Conservation (phyloP, 2,113 vertebrate genomes). For the Chunga burmeisteri region DNA sequence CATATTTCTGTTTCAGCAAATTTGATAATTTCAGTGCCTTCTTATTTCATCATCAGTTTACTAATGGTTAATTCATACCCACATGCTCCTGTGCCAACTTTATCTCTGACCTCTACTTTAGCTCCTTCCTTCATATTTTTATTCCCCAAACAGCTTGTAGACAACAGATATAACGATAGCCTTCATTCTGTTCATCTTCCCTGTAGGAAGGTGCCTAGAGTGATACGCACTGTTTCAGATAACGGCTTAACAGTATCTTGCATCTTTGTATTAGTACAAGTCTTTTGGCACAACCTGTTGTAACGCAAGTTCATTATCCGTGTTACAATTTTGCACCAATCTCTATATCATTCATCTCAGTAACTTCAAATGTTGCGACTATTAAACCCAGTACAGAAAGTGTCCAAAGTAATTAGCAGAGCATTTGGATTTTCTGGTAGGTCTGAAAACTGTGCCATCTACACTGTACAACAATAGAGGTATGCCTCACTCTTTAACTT, state of each 20-base stretch:
- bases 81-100: not conserved
- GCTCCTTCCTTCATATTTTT: not conserved
- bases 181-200: not conserved
- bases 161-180: not conserved
- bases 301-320: not conserved
- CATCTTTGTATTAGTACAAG: not conserved
- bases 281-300: not conserved
- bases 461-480: not conserved
- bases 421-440: not conserved
- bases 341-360: not conserved
- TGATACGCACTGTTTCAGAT: not conserved
- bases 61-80: not conserved
- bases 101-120: not conserved
- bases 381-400: not conserved
- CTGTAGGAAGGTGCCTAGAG: not conserved
- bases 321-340: not conserved
- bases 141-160: not conserved
- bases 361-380: not conserved
- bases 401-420: not conserved
- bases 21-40: not conserved
- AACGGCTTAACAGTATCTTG: not conserved
- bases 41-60: not conserved
- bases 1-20: not conserved
- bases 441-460: not conserved
- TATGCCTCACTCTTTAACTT: not conserved